phyloP scores from a whole-genome alignment of 2,113 vertebrate genomes.

The Myocastor coypus region DNA sequence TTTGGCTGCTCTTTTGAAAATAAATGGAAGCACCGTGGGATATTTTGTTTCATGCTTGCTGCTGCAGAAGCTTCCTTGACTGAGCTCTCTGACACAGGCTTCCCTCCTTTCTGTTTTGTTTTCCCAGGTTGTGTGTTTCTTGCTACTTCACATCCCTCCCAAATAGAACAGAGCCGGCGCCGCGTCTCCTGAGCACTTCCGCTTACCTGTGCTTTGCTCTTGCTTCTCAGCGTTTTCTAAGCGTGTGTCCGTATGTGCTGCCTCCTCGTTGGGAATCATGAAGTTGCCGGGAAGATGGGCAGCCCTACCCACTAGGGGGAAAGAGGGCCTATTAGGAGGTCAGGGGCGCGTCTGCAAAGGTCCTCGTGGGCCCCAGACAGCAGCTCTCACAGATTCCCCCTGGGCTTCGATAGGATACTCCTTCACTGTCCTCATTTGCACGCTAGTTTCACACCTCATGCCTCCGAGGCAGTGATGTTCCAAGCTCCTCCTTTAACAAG shows the following conservation, averaged over 20 bases:
- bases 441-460: not conserved
- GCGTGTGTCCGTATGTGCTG: rapidly evolving
- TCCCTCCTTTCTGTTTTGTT: not conserved
- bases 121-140: not conserved
- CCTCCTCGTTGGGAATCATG: rapidly evolving
- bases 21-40: not conserved
- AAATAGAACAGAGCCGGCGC: not conserved
- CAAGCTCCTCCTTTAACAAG: too few relatives aligned
- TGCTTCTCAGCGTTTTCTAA: not conserved
- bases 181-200: rapidly evolving
- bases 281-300: not conserved
- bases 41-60: not conserved
- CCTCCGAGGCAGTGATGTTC: too few relatives aligned
- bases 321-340: not conserved
- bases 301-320: too few relatives aligned
- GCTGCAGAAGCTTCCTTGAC: not conserved
- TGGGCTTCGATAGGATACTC: not conserved
- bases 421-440: rapidly evolving
- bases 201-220: not conserved
- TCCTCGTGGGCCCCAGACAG: not conserved
- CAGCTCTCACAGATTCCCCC: too few relatives aligned
- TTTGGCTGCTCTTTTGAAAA: conserved; percentile 3
- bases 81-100: not conserved
- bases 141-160: rapidly evolving
- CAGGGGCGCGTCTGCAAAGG: not conserved